Percentiles rank a stretch among this genome's conserved stretches.
Conservation (phyloP, 2,797 vertebrate species). For the Dryobates pubescens region DNA sequence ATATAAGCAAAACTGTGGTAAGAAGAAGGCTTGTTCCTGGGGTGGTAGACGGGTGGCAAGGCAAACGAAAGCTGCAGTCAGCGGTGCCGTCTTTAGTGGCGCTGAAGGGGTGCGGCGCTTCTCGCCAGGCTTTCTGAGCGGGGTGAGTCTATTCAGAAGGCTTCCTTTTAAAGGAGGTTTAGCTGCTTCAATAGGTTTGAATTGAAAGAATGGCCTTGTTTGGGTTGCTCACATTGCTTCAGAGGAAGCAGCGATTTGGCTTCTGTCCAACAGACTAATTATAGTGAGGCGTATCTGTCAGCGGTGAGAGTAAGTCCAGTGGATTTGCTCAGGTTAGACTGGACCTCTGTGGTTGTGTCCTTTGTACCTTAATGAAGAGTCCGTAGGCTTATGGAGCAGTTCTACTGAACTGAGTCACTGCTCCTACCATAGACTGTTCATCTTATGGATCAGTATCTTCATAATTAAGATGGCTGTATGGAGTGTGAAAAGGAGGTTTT, state of each 20-base stretch:
- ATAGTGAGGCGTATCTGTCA: neutral
- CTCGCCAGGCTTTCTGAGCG: rapidly evolving
- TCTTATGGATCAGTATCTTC: rapidly evolving
- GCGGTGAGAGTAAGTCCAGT: neutral
- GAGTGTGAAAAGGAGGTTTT: neutral
- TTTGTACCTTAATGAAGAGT: rapidly evolving
- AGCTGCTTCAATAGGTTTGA: neutral
- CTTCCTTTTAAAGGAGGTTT: neutral
- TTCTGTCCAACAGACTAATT: neutral
- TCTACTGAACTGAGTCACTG: neutral
- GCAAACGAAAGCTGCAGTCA: neutral
- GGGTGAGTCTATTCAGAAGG: rapidly evolving
- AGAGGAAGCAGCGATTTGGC: neutral
- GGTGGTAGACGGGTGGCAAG: neutral
- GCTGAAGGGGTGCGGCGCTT: neutral
- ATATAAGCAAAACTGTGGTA: neutral
- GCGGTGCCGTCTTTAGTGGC: rapidly evolving
- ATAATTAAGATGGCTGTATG: neutral
- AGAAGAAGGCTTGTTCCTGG: neutral
- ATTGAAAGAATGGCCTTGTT: neutral
- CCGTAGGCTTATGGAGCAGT: neutral
- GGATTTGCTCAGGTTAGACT: neutral
- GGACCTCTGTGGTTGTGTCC: neutral
- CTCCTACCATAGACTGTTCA: rapidly evolving
- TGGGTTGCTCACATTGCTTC: neutral